Evolutionary conservation across 2,797 vertebrate species (phyloP), one percentile per base, ranked within the genome.

Genomic region (Anguilla obscura): DNA sequence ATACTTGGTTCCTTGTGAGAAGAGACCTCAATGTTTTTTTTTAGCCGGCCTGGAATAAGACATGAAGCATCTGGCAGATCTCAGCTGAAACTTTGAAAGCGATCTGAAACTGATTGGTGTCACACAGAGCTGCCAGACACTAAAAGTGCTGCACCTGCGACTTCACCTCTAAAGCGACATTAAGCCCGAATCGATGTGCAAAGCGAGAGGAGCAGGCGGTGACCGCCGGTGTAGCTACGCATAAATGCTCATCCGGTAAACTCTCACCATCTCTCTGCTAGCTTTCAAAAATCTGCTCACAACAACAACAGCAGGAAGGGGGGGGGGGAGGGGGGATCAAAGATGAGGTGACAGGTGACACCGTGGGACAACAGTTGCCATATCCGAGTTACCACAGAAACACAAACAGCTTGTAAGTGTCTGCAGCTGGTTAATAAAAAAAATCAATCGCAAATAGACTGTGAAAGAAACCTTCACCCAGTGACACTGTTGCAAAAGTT

Each of bases 221-320:
- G 48, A 60, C 86, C 40, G 24, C 40, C n/a, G 24, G 24, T 82
- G 48, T 14, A 82, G 45, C 16, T 85, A 91, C 89, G 89, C 86
- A 90, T 90, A 45, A 79, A 89, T 87, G 88, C 74, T 80, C 79
- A 91, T 87, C 71, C 88, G 89, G 85, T 90, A 90, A 93, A 94
- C 95, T 95, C 96, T 98, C 98, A 98, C 96, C 97, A 98, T 97
- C 95, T 98, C 97, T 94, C 97, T 97, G 96, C 97, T 98, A 97
- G 97, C 94, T 96, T 97, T 97, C 95, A 3, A 98, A 97, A 94
- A 98, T 96, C 97, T 98, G 97, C 96, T 91, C 96, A 95, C 97
- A 98, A 96, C 96, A 97, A 97, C 91, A 95, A 96, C 95, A 56
- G 96, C 96, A 95, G 94, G 92, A 86, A 92, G 91, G 91, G 90